Percentiles rank a stretch among this genome's conserved stretches.
Conservation (phyloP, 2,113 vertebrate species). For the Elgaria multicarinata region DNA sequence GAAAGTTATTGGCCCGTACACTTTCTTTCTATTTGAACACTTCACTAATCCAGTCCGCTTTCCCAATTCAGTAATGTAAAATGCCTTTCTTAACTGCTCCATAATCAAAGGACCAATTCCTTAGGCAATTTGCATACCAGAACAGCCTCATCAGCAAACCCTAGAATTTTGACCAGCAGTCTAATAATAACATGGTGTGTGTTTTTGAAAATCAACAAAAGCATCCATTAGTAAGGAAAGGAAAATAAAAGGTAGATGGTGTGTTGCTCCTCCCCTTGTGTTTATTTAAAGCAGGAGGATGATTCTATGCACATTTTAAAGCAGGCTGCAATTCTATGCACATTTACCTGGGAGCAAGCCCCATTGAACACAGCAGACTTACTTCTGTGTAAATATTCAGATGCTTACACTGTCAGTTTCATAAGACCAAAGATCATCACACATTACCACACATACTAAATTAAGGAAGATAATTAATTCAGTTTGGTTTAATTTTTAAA, state of each 20-base stretch:
- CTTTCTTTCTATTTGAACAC: not conserved
- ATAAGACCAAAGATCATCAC: constrained; percentile 28
- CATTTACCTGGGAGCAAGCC: too few species aligned
- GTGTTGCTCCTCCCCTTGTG: not conserved
- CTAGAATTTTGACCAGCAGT: not conserved
- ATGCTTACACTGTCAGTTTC: not conserved
- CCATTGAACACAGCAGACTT: too few species aligned
- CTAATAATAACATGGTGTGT: not conserved
- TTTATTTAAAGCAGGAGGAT: constrained; percentile 48
- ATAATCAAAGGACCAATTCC: not conserved
- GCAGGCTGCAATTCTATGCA: too few species aligned
- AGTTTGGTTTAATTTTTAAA: constrained; percentile 53
- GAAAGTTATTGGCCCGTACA: not conserved
- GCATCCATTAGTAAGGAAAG: not conserved
- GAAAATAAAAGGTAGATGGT: not conserved
- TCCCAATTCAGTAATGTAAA: not conserved
- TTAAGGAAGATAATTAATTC: constrained; percentile 52
- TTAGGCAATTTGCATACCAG: not conserved
- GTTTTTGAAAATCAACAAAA: not conserved
- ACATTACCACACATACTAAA: constrained; percentile 40
- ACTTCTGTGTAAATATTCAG: too few species aligned
- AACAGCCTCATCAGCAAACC: not conserved
- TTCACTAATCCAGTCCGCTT: not conserved
- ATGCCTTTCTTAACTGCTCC: not conserved
- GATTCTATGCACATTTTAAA: too few species aligned